phyloP scores from a whole-genome alignment of 1,140 invertebrate species.

The Caenorhabditis latens region DNA sequence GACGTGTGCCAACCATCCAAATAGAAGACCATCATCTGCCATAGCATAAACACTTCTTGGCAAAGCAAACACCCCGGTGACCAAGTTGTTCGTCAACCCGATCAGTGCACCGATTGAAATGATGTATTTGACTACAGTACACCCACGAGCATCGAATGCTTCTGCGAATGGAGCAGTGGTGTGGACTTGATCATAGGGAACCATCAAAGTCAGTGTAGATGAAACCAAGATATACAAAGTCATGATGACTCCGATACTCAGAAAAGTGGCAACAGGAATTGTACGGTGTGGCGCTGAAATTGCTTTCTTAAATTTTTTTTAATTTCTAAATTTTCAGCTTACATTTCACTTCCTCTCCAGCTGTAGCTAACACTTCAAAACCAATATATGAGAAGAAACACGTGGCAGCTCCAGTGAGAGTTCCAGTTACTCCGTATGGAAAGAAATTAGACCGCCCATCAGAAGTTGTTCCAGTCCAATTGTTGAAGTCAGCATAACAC shows the following conservation, averaged over 20 bases:
- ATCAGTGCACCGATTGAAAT: constrained; percentile 89
- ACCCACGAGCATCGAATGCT: constrained; percentile 83
- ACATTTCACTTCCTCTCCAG: constrained; percentile 78
- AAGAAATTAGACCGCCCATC: constrained; percentile 80
- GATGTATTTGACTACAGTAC: constrained; percentile 87
- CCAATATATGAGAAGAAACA: constrained; percentile 93
- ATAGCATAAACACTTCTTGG: constrained; percentile 90
- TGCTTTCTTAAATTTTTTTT: too few species aligned
- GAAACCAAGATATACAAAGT: constrained; percentile 86
- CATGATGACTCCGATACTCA: constrained; percentile 86
- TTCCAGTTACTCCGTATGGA: constrained; percentile 86
- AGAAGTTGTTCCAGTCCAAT: constrained; percentile 78
- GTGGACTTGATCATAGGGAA: constrained; percentile 83
- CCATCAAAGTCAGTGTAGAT: constrained; percentile 87
- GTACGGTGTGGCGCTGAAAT: constrained; percentile 83
- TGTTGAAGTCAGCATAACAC: constrained; percentile 81
- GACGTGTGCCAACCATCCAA: constrained; percentile 84
- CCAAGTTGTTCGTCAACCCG: constrained; percentile 86
- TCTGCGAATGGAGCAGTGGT: constrained; percentile 87
- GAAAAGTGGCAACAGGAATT: constrained; percentile 86
- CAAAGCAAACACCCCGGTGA: constrained; percentile 90
- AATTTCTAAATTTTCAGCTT: not conserved
- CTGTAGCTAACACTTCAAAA: constrained; percentile 89
- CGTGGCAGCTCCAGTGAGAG: constrained; percentile 85
- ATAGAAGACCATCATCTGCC: constrained; percentile 89